Evolutionary conservation across 2,113 vertebrate genomes (phyloP).

Genomic region (Poecilia latipinna): DNA sequence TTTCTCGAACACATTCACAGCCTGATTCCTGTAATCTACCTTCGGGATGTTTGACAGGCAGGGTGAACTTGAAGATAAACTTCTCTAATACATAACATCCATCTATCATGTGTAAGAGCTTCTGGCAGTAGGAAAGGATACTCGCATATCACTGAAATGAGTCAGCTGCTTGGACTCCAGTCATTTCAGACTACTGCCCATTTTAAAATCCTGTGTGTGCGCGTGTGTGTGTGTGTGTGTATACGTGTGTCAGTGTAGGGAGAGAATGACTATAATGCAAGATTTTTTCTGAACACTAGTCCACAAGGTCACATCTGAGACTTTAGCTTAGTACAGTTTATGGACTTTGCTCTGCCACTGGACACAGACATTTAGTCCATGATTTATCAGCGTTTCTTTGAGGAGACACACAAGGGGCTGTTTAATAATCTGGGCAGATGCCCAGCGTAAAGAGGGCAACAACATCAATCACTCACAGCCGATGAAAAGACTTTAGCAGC

Average conservation of each 20-base stretch:
- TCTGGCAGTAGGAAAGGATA: conserved; percentile 27
- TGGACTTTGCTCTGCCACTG: conserved; percentile 26
- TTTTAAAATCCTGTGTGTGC: conserved; percentile 29
- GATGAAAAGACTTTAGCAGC: conserved; percentile 64
- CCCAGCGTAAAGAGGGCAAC: conserved; percentile 43
- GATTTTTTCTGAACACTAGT: conserved; percentile 5
- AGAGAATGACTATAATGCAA: neutral
- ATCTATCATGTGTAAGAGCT: conserved; percentile 57
- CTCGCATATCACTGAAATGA: conserved; percentile 45
- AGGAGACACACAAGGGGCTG: conserved; percentile 40
- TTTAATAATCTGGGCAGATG: conserved; percentile 55
- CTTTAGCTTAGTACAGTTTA: conserved; percentile 20
- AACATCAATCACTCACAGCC: conserved; percentile 55
- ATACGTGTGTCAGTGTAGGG: neutral
- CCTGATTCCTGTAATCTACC: conserved; percentile 27
- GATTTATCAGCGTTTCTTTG: conserved; percentile 63
- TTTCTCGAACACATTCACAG: conserved; percentile 17
- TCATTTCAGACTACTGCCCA: conserved; percentile 28
- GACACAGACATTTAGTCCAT: conserved; percentile 44
- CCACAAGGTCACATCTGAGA: conserved; percentile 2
- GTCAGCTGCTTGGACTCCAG: conserved; percentile 39
- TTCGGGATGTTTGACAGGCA: conserved; percentile 27
- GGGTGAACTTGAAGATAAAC: conserved; percentile 39
- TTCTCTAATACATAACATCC: conserved; percentile 55
- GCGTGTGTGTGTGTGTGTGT: too few species aligned